Conservation (phyloP, 2,888 invertebrate species). For the Drosophila stalkeri region DNA sequence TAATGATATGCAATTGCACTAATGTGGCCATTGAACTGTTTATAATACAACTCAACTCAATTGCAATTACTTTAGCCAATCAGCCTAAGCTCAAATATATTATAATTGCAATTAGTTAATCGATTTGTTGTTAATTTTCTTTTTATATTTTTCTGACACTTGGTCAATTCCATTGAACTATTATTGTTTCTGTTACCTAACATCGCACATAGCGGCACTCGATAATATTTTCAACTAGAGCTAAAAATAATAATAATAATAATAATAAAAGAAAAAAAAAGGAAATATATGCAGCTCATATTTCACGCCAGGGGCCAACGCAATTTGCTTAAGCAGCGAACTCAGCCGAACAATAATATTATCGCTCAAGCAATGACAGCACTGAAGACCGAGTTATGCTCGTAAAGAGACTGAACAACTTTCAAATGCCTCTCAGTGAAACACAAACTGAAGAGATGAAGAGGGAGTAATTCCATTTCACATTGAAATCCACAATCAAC, state of each 20-base stretch:
- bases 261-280: constrained; percentile 17
- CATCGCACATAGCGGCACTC: constrained; percentile 31
- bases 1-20: not conserved
- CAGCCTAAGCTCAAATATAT: not conserved
- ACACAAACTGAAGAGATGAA: not conserved
- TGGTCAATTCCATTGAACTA: constrained; percentile 28
- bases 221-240: constrained; percentile 45
- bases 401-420: not conserved
- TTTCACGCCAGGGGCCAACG: constrained; percentile 45
- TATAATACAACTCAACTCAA: not conserved
- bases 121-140: not conserved
- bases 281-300: constrained; percentile 57
- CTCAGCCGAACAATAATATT: constrained; percentile 54
- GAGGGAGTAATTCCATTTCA: not conserved
- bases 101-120: not conserved
- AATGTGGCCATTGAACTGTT: constrained; percentile 13
- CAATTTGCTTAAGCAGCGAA: constrained; percentile 50
- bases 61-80: not conserved
- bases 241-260: constrained; percentile 51
- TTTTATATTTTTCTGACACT: not conserved
- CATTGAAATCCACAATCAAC: not conserved
- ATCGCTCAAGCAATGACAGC: constrained; percentile 50
- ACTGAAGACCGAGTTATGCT: constrained; percentile 16
- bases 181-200: constrained; percentile 49
- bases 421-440: constrained; percentile 11